These are phyloP conservation scores for Coregonus sp. DNA, from an alignment of 2,797 vertebrate species.

Conservation along the genomic window DNA sequence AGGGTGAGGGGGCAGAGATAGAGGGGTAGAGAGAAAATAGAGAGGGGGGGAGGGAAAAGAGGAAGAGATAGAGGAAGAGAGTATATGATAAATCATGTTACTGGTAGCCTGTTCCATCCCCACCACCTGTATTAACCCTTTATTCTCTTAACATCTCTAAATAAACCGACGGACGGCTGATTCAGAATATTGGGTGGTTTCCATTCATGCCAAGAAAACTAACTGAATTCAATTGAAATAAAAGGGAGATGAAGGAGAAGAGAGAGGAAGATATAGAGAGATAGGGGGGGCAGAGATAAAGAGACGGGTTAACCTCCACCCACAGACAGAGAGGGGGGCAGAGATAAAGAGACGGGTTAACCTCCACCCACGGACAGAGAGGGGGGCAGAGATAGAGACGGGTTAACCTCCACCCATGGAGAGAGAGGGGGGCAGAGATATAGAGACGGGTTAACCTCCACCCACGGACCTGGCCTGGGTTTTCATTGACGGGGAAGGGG, in stretches of 20 bases:
- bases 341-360: no score
- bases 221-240: constrained; percentile 9
- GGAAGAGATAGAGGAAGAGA: neutral
- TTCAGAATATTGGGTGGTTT: neutral
- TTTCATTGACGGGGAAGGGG: neutral
- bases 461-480: constrained; percentile 19
- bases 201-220: no score
- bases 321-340: no score
- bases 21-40: constrained; percentile 10
- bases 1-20: constrained; percentile 10
- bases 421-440: neutral
- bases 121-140: neutral
- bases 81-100: no score
- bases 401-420: neutral
- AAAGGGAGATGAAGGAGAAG: neutral
- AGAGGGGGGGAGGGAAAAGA: constrained; percentile 1
- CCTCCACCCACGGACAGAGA: no score
- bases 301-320: no score
- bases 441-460: constrained; percentile 11
- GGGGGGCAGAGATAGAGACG: neutral
- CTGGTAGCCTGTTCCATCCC: no score
- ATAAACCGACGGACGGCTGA: neutral
- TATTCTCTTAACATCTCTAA: no score
- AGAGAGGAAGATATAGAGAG: neutral
- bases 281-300: no score